phyloP scores from a whole-genome alignment of 2,888 invertebrate species.

The Beris chalybata region DNA sequence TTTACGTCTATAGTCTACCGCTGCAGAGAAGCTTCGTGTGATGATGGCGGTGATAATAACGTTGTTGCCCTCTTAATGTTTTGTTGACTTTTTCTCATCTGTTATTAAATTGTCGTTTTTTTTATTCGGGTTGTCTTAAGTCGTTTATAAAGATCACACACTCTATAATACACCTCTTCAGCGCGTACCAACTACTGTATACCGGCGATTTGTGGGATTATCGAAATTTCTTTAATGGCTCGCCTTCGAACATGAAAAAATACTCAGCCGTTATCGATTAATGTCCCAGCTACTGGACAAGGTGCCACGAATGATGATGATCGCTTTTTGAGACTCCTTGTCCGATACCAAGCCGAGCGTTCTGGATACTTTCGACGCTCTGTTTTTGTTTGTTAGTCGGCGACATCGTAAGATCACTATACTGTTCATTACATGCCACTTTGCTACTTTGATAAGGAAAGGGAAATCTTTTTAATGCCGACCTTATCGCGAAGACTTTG shows the following conservation, averaged over 20 bases:
- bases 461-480: slow-evolving; percentile 9
- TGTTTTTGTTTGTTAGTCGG: slow-evolving; percentile 2
- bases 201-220: slow-evolving; percentile 28
- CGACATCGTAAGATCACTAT: slow-evolving; percentile 16
- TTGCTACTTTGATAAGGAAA: slow-evolving; percentile 23
- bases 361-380: no score
- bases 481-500: neutral
- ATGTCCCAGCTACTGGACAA: slow-evolving; percentile 49
- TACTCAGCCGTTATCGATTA: slow-evolving; percentile 57
- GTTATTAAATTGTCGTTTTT: no score
- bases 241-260: slow-evolving; percentile 57
- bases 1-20: neutral
- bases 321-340: slow-evolving; percentile 29
- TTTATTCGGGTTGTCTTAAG: slow-evolving; percentile 5
- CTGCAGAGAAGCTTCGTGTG: neutral
- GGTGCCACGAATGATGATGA: slow-evolving; percentile 15
- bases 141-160: slow-evolving; percentile 18
- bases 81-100: slow-evolving; percentile 27
- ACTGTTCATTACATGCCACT: slow-evolving; percentile 29
- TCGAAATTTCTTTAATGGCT: slow-evolving; percentile 56
- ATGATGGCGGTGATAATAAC: slow-evolving; percentile 8
- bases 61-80: slow-evolving; percentile 23
- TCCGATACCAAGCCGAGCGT: slow-evolving; percentile 41
- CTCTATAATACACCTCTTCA: neutral
- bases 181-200: slow-evolving; percentile 22